Conservation (phyloP, 1,140 invertebrate species). For the Macrobrachium nipponense region DNA sequence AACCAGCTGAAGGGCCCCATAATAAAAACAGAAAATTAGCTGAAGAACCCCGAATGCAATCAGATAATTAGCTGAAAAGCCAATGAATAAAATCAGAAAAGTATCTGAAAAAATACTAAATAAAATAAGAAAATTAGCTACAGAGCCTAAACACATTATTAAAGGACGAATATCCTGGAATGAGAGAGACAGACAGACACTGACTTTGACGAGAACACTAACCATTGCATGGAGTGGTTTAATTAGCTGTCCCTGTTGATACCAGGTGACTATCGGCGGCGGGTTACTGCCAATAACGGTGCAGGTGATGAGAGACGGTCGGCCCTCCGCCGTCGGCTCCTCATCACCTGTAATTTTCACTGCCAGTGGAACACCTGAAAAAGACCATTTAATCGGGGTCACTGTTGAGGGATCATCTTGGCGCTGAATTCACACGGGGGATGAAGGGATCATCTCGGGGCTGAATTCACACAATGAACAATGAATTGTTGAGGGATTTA, state of each 20-base stretch:
- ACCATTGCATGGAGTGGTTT: conserved; percentile 36
- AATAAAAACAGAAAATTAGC: no score
- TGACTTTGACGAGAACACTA: background rate
- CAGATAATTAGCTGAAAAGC: no score
- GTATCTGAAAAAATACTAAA: no score
- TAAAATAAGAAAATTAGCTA: no score
- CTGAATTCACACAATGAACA: no score
- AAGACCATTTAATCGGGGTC: background rate
- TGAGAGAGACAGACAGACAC: background rate
- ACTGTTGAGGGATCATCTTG: background rate
- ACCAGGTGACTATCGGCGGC: conserved; percentile 36
- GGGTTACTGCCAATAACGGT: conserved; percentile 47
- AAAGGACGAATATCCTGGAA: background rate
- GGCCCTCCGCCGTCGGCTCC: conserved; percentile 24
- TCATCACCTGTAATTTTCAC: conserved; percentile 35
- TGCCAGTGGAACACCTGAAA: conserved; percentile 31
- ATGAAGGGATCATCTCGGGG: no score
- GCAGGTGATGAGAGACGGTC: conserved; percentile 21
- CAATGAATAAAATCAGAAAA: no score
- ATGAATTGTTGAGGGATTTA: no score
- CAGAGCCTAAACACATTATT: no score
- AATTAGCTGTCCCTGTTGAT: conserved; percentile 38
- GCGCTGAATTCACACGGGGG: no score
- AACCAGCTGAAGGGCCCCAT: no score
- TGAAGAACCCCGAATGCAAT: no score